Conservation (phyloP, 2,888 invertebrate genomes). For the Nephrocerus scutellatus region DNA sequence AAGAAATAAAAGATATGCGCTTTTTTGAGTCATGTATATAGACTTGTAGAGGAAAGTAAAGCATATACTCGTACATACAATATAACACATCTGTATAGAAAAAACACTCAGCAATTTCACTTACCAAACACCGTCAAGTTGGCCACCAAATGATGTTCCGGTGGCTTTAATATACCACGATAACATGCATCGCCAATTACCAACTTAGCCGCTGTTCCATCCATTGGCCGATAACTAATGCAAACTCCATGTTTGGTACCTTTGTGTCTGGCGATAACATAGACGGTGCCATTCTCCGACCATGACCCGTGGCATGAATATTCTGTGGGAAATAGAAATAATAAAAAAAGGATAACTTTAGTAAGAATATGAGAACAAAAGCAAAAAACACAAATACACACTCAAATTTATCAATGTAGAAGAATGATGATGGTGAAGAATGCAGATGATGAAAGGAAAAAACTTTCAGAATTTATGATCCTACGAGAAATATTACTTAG, state of each 20-base stretch:
- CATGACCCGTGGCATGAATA: conserved; percentile 86
- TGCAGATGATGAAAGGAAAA: too few relatives aligned
- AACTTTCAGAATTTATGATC: too few relatives aligned
- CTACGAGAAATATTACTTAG: too few relatives aligned
- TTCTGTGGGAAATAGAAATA: conserved; percentile 50
- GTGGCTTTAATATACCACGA: conserved; percentile 42
- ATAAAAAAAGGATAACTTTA: conserved; percentile 1
- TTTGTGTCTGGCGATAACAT: conserved; percentile 58
- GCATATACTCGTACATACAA: too few relatives aligned
- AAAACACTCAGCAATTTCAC: too few relatives aligned
- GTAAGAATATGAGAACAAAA: not conserved
- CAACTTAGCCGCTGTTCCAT: conserved; percentile 42
- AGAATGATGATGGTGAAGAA: too few relatives aligned
- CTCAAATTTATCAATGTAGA: too few relatives aligned
- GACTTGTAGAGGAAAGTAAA: too few relatives aligned
- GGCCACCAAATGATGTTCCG: conserved; percentile 46
- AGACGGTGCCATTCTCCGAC: conserved; percentile 80
- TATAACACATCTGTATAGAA: too few relatives aligned
- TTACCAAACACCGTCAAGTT: conserved; percentile 46
- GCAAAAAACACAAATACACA: too few relatives aligned
- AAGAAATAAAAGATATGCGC: too few relatives aligned
- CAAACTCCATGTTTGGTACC: conserved; percentile 47
- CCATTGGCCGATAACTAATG: conserved; percentile 44
- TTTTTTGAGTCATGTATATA: too few relatives aligned
- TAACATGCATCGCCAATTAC: conserved; percentile 47